Evolutionary conservation across 2,888 invertebrate species (phyloP).

Genomic region (Amphimallon solstitiale): DNA sequence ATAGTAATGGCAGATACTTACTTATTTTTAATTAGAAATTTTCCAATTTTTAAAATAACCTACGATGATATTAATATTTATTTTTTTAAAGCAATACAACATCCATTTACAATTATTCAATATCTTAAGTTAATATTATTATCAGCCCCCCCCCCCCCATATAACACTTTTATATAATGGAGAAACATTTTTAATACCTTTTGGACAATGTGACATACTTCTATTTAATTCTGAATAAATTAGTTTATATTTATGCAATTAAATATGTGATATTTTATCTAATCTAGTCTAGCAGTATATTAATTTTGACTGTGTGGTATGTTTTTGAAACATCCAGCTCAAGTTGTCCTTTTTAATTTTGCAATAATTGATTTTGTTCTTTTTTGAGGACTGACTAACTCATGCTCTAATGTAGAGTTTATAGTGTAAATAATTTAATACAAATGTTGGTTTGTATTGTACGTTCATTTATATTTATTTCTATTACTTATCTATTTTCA

Average conservation of each 20-base stretch:
- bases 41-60: no score
- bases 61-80: no score
- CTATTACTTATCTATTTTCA: neutral
- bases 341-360: conserved; percentile 11
- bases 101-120: no score
- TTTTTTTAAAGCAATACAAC: no score
- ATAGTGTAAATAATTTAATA: conserved; percentile 21
- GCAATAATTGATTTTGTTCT: conserved; percentile 16
- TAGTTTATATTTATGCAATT: conserved; percentile 17
- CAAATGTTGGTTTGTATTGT: conserved; percentile 21
- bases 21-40: no score
- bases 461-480: conserved; percentile 6
- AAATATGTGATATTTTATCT: conserved; percentile 26
- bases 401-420: conserved; percentile 9
- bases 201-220: no score
- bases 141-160: no score
- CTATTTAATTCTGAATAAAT: neutral
- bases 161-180: no score
- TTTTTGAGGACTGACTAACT: neutral
- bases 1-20: no score
- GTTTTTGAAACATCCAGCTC: neutral
- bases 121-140: no score
- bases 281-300: conserved; percentile 29
- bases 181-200: no score
- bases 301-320: conserved; percentile 12